Conservation (phyloP, 2,113 vertebrate genomes). For the Pedionomus torquatus region DNA sequence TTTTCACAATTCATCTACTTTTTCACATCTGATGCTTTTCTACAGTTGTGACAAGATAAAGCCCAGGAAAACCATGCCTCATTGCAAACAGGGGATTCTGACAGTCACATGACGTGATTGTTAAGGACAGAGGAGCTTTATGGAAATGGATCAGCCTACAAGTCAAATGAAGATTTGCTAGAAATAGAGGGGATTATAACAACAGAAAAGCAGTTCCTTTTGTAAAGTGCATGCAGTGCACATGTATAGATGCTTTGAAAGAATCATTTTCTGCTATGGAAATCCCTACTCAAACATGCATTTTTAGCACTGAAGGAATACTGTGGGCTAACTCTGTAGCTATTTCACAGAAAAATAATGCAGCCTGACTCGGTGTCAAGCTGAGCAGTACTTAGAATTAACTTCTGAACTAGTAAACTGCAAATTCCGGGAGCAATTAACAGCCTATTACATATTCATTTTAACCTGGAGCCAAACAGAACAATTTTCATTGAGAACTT, state of each 20-base stretch:
- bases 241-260: neutral
- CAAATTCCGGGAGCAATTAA: constrained; percentile 9
- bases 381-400: neutral
- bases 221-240: neutral
- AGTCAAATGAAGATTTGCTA: constrained; percentile 30
- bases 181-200: constrained; percentile 21
- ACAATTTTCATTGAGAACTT: neutral
- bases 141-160: constrained; percentile 34
- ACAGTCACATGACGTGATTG: neutral
- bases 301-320: neutral
- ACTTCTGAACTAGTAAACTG: constrained; percentile 19
- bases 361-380: neutral
- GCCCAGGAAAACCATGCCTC: constrained; percentile 4
- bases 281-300: constrained; percentile 20
- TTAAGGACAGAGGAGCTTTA: constrained; percentile 20
- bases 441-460: neutral
- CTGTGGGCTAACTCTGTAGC: neutral
- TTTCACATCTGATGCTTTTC: neutral
- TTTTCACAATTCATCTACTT: constrained; percentile 7
- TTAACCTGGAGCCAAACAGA: constrained; percentile 7
- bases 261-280: constrained; percentile 25
- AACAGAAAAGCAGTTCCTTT: constrained; percentile 19
- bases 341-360: neutral
- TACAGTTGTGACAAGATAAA: constrained; percentile 21
- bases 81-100: neutral